Evolutionary conservation across 2,888 invertebrate genomes (phyloP).

Genomic region (Cinara cedri): DNA sequence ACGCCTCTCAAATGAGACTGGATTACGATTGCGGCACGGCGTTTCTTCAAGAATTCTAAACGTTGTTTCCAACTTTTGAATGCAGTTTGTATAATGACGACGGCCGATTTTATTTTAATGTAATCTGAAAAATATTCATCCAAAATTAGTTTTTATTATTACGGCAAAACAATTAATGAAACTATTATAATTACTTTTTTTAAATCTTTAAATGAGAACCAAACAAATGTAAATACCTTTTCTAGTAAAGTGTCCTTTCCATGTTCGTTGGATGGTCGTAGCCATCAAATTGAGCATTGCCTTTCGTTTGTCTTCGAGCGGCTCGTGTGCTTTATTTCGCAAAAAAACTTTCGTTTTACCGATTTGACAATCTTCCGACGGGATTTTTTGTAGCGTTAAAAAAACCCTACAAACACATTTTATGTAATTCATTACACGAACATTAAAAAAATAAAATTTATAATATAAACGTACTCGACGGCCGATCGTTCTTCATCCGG

Average conservation of each 20-base stretch:
- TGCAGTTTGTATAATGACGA: conserved; percentile 79
- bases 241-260: conserved; percentile 71
- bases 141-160: not conserved
- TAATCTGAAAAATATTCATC: conserved; percentile 66
- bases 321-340: conserved; percentile 80
- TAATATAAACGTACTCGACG: conserved; percentile 63
- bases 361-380: conserved; percentile 83
- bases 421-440: too few relatives aligned
- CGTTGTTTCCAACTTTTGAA: conserved; percentile 77
- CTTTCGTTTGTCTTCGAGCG: conserved; percentile 80
- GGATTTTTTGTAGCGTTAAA: conserved; percentile 72
- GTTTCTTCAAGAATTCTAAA: conserved; percentile 77
- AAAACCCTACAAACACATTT: conserved; percentile 63
- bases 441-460: conserved; percentile 62
- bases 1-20: conserved; percentile 87
- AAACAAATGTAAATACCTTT: conserved; percentile 64
- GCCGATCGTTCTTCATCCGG: conserved; percentile 63
- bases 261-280: conserved; percentile 76
- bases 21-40: conserved; percentile 84
- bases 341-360: conserved; percentile 87
- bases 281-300: conserved; percentile 74
- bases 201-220: too few relatives aligned
- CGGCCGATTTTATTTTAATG: conserved; percentile 71
- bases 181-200: too few relatives aligned
- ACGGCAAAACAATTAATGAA: not conserved